These are phyloP conservation scores for Cheilosia pagana DNA, from an alignment of 2,888 invertebrate genomes.

Conservation along the genomic window DNA sequence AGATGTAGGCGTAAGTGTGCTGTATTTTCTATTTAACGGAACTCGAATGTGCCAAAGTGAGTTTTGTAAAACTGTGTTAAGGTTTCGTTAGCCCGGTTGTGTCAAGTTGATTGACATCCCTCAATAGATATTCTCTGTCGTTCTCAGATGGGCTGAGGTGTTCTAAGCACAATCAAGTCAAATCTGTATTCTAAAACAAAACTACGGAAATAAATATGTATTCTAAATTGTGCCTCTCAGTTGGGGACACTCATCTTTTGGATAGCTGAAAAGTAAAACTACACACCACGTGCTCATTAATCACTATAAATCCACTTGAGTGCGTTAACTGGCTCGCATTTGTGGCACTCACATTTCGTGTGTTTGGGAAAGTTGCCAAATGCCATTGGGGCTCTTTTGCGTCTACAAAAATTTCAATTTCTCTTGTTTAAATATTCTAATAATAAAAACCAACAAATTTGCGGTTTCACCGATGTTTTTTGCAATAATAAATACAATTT, in stretches of 20 bases:
- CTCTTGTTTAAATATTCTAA: conserved; percentile 54
- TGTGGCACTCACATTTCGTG: conserved; percentile 24
- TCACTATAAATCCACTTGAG: not conserved
- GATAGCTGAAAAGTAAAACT: not conserved
- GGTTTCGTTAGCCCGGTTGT: no score
- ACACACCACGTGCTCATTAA: conserved; percentile 19
- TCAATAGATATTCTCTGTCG: no score
- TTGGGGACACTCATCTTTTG: not conserved
- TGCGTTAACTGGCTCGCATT: conserved; percentile 17
- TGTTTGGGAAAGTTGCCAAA: conserved; percentile 53
- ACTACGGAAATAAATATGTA: not conserved
- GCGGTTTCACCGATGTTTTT: not conserved
- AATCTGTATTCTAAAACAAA: no score
- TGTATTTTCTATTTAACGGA: not conserved
- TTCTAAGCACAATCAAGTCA: no score
- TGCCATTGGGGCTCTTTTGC: conserved; percentile 49
- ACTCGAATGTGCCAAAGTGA: not conserved
- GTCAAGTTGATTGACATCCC: no score
- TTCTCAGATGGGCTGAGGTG: no score
- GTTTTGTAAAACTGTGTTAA: not conserved
- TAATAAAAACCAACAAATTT: conserved; percentile 34
- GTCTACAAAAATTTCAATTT: conserved; percentile 34
- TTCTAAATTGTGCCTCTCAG: not conserved
- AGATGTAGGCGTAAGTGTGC: not conserved
- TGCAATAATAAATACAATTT: not conserved